These are phyloP conservation scores for Calliopsis andreniformis DNA, from an alignment of 1,140 invertebrate genomes.

Conservation along the genomic window DNA sequence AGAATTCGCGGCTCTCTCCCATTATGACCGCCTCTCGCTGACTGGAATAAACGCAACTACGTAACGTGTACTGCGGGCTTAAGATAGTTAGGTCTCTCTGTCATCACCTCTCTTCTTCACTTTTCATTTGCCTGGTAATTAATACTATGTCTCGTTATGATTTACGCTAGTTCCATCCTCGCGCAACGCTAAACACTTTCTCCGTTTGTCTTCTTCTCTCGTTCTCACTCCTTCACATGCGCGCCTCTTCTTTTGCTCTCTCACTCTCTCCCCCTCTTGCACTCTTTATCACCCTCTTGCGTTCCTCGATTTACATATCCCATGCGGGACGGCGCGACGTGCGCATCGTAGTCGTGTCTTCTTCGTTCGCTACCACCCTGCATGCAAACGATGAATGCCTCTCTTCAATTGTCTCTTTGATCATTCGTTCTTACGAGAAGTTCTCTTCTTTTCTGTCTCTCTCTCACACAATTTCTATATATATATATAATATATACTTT, in stretches of 20 bases:
- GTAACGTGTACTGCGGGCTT: slow-evolving; percentile 38
- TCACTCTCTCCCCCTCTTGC: slow-evolving; percentile 11
- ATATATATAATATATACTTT: slow-evolving; percentile 71
- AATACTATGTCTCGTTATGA: slow-evolving; percentile 47
- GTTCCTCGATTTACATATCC: slow-evolving; percentile 11
- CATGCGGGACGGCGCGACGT: slow-evolving; percentile 8
- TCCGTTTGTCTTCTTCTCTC: neutral
- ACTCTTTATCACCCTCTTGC: slow-evolving; percentile 50
- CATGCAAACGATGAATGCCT: slow-evolving; percentile 9
- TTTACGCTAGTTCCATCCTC: slow-evolving; percentile 35
- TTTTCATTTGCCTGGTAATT: slow-evolving; percentile 31
- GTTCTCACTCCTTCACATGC: slow-evolving; percentile 29
- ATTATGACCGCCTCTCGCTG: slow-evolving; percentile 31
- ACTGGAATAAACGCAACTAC: slow-evolving; percentile 53
- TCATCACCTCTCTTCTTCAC: slow-evolving; percentile 28
- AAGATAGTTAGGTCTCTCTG: slow-evolving; percentile 55
- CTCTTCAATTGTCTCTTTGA: slow-evolving; percentile 17
- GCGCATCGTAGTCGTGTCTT: neutral
- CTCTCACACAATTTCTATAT: slow-evolving; percentile 32
- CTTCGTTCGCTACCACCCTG: slow-evolving; percentile 26
- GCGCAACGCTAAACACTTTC: slow-evolving; percentile 10
- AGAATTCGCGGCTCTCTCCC: slow-evolving; percentile 24
- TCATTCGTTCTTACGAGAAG: slow-evolving; percentile 16
- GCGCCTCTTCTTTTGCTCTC: slow-evolving; percentile 15
- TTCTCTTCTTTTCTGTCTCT: slow-evolving; percentile 50